Base-by-base conservation (phyloP, 1,140 invertebrate genomes). In the Pristionchus pacificus region DNA sequence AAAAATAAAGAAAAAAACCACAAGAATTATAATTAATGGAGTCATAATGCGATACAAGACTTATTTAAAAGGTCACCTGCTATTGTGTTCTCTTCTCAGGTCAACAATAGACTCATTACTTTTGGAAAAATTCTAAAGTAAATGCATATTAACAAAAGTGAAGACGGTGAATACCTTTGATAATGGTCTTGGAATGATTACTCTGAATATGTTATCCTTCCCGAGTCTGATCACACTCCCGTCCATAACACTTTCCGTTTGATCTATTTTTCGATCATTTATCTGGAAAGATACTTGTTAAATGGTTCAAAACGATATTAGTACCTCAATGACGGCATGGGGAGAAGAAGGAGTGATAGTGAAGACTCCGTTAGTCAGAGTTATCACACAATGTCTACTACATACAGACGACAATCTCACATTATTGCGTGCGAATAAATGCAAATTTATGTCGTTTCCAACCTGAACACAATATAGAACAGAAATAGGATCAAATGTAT, bases 361-460 rank as follows among this genome's bases (percentile, higher is more conserved):
- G n/a, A 78, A 77, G 1, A 74, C 77, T 25, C 72, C 75, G 38
- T 78, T 77, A 70, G 65, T 71, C 24, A 79, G 75, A 2, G 72
- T 64, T 19, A 78, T 68, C 2, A 67, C 77, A 59, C 78, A 79
- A 57, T 78, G 77, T 29, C 77, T 65, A 0, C 71, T 66, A 38
- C 71, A 60, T 32, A 73, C 55, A 49, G 6, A 19, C 6, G 38
- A n/a, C n/a, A n/a, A n/a, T n/a, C n/a, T n/a, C n/a, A n/a, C n/a
- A n/a, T n/a, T n/a, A n/a, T n/a, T 6, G 58, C 71, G 2, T 28
- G 29, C n/a, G 57, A 64, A 28, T 72, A 64, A 38, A 72, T 57
- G 33, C 68, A 38, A 49, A 72, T 66, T 27, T 64, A 31, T 31
- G 25, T 14, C 28, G 55, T n/a, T 57, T 57, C n/a, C 14, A 61